Conservation (phyloP, 1,140 invertebrate genomes). For the Calliopsis andreniformis region DNA sequence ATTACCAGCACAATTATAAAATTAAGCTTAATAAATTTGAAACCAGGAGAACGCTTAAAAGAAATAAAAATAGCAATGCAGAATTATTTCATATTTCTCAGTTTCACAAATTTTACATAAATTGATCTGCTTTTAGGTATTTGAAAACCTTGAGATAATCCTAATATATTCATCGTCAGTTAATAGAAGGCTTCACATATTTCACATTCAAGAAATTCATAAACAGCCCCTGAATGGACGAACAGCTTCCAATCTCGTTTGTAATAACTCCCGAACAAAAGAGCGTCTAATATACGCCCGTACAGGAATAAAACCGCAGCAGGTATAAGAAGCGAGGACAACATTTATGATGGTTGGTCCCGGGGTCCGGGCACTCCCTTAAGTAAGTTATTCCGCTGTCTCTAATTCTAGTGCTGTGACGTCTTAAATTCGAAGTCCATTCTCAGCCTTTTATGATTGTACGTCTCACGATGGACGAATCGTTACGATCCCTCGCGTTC, state of each 20-base stretch:
- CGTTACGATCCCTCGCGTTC: conserved; percentile 26
- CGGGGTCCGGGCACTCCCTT: conserved; percentile 22
- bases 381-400: conserved; percentile 49
- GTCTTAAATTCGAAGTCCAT: neutral
- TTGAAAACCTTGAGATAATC: no score
- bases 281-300: neutral
- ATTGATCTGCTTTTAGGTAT: no score
- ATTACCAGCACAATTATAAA: no score
- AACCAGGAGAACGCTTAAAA: no score
- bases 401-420: conserved; percentile 31
- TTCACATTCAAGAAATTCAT: neutral
- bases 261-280: neutral
- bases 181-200: neutral
- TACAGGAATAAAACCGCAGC: neutral
- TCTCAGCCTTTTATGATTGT: conserved; percentile 52
- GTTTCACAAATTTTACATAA: no score
- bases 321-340: conserved; percentile 5
- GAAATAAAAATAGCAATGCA: no score
- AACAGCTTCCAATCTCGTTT: neutral
- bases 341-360: conserved; percentile 15
- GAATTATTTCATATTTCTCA: no score
- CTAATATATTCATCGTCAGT: no score
- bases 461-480: conserved; percentile 32
- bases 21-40: no score
- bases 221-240: neutral